Percentiles rank a stretch among this genome's conserved stretches.
phyloP scores from a whole-genome alignment of 2,888 invertebrate species.

The Microplitis deprimator region DNA sequence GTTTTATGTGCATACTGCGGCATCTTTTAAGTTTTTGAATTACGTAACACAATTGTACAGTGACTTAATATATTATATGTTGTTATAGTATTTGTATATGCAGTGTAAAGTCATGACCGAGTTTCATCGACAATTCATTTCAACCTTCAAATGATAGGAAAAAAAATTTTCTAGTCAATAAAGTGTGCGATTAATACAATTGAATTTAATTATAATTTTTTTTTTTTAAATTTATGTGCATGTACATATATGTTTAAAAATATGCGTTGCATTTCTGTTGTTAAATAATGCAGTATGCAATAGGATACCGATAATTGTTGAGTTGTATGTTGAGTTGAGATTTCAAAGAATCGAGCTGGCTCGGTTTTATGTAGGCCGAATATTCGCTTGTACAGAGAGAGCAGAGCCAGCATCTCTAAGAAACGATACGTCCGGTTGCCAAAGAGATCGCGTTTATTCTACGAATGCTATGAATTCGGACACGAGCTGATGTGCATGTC shows the following conservation, averaged over 20 bases:
- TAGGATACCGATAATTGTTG: not conserved
- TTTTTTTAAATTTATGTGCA: slow-evolving; percentile 2
- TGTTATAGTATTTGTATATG: slow-evolving; percentile 1
- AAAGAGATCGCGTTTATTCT: slow-evolving; percentile 61
- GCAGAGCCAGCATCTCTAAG: slow-evolving; percentile 64
- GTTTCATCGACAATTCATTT: slow-evolving; percentile 23
- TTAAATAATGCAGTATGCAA: not conserved
- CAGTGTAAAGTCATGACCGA: slow-evolving; percentile 35
- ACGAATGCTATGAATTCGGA: slow-evolving; percentile 51
- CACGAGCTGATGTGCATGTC: not conserved
- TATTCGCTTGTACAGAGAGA: slow-evolving; percentile 17
- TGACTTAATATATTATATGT: not conserved
- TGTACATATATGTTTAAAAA: not conserved
- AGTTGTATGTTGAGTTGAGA: slow-evolving; percentile 7
- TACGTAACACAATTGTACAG: slow-evolving; percentile 24
- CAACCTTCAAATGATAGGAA: slow-evolving; percentile 16
- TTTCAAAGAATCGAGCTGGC: slow-evolving; percentile 53
- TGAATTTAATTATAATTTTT: slow-evolving; percentile 3
- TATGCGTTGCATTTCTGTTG: not conserved
- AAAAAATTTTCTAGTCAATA: slow-evolving; percentile 10
- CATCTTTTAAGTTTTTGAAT: slow-evolving; percentile 28
- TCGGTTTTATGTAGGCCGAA: slow-evolving; percentile 57
- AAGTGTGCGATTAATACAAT: not conserved
- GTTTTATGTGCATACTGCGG: slow-evolving; percentile 4
- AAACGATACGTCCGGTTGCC: slow-evolving; percentile 59